Evolutionary conservation across 2,113 vertebrate species (phyloP), one percentile per base, ranked within the genome.

Genomic region (Physeter macrocephalus): DNA sequence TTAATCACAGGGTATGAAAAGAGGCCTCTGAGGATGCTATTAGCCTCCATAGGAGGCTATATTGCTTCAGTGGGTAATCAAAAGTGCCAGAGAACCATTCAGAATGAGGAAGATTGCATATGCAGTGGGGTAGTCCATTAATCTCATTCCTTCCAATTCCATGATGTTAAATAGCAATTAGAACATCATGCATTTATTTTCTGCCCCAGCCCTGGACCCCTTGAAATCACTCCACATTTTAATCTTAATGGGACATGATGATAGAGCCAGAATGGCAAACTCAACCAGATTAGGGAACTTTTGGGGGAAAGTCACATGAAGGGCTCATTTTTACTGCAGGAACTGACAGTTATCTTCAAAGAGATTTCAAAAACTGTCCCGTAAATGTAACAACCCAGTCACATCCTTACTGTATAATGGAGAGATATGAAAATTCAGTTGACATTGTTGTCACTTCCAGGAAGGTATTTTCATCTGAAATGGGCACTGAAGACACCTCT

Each of bases 331-430:
- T 98, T 98, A 97, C 95, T 98, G 90, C 80, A 97, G 97, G 98
- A 98, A 98, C 97, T 98, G 98, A 97, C 95, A 98, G 98, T 98
- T 98, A 98, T 98, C 95, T 97, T 98, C 97, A 98, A 97, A 98
- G 95, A 98, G 94, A 49, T 96, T 98, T 98, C 94, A 92, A 96
- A 98, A 98, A 97, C 96, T 98, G 94, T 96, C 97, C 98, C 96
- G 95, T 98, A 97, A 98, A 98, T 98, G 93, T 97, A 97, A 98
- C 97, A 95, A 96, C 95, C 96, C 96, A 98, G 97, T 98, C 98
- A 98, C 98, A 98, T 98, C 81, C 96, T 98, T 98, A 96, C 98
- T 98, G 94, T 98, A 98, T 99, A 98, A 98, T 98, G 91, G 96
- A 93, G 84, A 98, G 59, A 62, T 97, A 95, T 61, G 67, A 90